phyloP scores from a whole-genome alignment of 1,140 invertebrate genomes.

The Drosophila ironensis region DNA sequence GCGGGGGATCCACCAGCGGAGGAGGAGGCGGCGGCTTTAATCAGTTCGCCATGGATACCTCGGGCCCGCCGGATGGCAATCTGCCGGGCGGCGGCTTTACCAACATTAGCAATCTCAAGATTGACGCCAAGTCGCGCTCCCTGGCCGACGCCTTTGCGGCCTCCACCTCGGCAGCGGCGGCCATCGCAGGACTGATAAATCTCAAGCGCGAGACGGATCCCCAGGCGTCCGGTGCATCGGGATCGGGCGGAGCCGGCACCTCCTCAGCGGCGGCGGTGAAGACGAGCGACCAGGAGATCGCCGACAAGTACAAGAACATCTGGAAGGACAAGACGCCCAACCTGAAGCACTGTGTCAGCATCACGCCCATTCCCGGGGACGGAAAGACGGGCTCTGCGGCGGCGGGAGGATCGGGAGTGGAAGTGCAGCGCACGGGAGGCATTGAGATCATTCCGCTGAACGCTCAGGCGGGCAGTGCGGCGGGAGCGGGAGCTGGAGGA shows the following conservation, averaged over 20 bases:
- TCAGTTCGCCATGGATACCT: constrained; percentile 54
- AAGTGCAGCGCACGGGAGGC: constrained; percentile 67
- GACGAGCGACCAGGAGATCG: constrained; percentile 66
- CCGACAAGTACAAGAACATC: constrained; percentile 80
- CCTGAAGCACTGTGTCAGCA: constrained; percentile 69
- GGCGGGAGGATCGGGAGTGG: constrained; percentile 15
- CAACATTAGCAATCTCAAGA: constrained; percentile 52
- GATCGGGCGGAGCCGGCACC: constrained; percentile 1
- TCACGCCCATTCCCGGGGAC: constrained; percentile 68
- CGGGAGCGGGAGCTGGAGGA: background rate
- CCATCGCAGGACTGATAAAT: constrained; percentile 61
- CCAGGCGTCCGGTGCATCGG: constrained; percentile 8
- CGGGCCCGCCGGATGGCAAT: constrained; percentile 20
- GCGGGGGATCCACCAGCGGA: background rate
- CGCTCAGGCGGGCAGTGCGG: constrained; percentile 14
- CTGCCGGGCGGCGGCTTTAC: constrained; percentile 34
- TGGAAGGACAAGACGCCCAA: constrained; percentile 79
- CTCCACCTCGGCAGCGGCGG: constrained; percentile 64
- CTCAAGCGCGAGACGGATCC: constrained; percentile 66
- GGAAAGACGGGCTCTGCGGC: constrained; percentile 19
- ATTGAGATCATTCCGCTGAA: constrained; percentile 85
- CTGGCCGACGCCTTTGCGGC: constrained; percentile 62
- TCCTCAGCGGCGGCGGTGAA: constrained; percentile 3
- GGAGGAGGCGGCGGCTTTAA: constrained; percentile 29
- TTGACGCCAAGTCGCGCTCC: constrained; percentile 55